Percentiles rank a stretch among this genome's conserved stretches.
phyloP scores from a whole-genome alignment of 2,113 vertebrate genomes.

The Patagioenas fasciata region DNA sequence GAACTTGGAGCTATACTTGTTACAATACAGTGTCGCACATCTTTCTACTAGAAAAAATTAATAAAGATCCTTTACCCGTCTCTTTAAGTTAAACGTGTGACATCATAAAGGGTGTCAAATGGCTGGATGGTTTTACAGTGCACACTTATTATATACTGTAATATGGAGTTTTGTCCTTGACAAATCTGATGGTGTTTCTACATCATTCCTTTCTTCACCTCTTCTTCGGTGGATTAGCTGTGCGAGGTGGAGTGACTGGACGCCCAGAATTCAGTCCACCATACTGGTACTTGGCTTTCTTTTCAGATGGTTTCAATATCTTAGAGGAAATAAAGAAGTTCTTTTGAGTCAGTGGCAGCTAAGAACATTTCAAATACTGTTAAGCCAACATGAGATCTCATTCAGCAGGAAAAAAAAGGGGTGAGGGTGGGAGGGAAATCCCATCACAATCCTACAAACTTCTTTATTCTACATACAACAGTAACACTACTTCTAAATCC shows the following conservation, averaged over 20 bases:
- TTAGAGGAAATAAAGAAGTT: slow-evolving; percentile 63
- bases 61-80: slow-evolving; percentile 85
- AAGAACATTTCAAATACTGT: neutral
- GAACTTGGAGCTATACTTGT: slow-evolving; percentile 79
- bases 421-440: neutral
- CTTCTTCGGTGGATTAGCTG: slow-evolving; percentile 92
- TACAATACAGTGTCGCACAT: slow-evolving; percentile 84
- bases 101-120: slow-evolving; percentile 85
- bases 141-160: slow-evolving; percentile 83
- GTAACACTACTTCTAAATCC: neutral
- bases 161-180: slow-evolving; percentile 84
- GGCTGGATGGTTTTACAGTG: slow-evolving; percentile 87
- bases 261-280: slow-evolving; percentile 91
- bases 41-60: slow-evolving; percentile 82
- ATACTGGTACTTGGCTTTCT: slow-evolving; percentile 96
- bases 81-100: slow-evolving; percentile 85
- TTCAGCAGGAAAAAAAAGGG: neutral
- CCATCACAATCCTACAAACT: neutral
- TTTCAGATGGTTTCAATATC: slow-evolving; percentile 95
- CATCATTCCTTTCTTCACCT: slow-evolving; percentile 86
- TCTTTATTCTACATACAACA: neutral
- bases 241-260: slow-evolving; percentile 91
- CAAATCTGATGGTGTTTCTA: slow-evolving; percentile 75
- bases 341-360: slow-evolving; percentile 1
- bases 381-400: neutral